A percentile compares a stretch with the other conserved stretches of the same genome.
phyloP scores from a whole-genome alignment of 1,140 invertebrate species.

The Cheumatopsyche charites region DNA sequence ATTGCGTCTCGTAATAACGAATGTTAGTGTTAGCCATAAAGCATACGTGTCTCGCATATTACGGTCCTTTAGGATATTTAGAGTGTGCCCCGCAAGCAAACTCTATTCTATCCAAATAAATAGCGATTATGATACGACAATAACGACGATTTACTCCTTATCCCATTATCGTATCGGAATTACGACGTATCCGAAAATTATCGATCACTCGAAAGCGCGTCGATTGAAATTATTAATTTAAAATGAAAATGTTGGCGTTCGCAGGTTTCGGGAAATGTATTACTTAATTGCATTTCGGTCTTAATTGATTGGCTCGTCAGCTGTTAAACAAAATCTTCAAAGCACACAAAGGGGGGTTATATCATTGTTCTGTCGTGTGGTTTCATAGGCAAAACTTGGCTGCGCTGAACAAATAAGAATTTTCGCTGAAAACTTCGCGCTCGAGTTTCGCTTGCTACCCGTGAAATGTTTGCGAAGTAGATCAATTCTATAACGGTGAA shows the following conservation, averaged over 20 bases:
- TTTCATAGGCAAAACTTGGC: slow-evolving; percentile 14
- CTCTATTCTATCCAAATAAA: too few species aligned
- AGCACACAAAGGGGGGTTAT: background rate
- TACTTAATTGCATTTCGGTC: background rate
- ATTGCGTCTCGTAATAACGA: slow-evolving; percentile 36
- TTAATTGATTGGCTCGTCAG: slow-evolving; percentile 6
- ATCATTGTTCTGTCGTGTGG: slow-evolving; percentile 22
- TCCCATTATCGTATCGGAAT: too few species aligned
- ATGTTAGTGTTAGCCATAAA: slow-evolving; percentile 41
- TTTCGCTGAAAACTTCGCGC: background rate
- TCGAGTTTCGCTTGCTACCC: background rate
- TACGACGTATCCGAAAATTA: too few species aligned
- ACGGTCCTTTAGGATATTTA: slow-evolving; percentile 25
- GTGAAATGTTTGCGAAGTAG: too few species aligned
- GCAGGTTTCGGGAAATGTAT: background rate
- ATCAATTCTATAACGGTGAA: too few species aligned
- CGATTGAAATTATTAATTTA: too few species aligned
- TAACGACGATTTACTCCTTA: too few species aligned
- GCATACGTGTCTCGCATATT: slow-evolving; percentile 32
- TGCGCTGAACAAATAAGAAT: slow-evolving; percentile 17
- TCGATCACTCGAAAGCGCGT: too few species aligned
- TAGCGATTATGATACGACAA: too few species aligned
- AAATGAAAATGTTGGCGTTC: too few species aligned
- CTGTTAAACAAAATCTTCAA: slow-evolving; percentile 4
- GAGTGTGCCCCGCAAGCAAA: background rate